A percentile compares a stretch with the other conserved stretches of the same genome.
Conservation (phyloP, 2,113 vertebrate genomes). For the Trichomycterus rosablanca region DNA sequence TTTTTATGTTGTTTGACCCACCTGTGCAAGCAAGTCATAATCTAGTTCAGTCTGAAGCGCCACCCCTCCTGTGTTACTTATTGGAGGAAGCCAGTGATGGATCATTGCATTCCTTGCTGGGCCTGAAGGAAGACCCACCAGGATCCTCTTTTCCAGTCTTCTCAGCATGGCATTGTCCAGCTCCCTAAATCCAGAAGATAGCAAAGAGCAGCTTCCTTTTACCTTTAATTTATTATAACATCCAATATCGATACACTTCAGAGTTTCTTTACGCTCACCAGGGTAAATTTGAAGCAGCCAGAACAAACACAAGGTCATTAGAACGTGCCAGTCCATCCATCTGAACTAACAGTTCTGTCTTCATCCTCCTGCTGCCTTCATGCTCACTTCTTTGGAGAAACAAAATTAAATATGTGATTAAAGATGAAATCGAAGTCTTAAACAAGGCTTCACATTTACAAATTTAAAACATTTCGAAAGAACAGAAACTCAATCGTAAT, state of each 20-base stretch:
- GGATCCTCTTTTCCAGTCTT: conserved; percentile 89
- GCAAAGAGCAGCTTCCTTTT: background rate
- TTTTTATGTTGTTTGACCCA: conserved; percentile 35
- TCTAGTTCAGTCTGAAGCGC: conserved; percentile 77
- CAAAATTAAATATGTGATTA: background rate
- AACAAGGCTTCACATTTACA: too few relatives aligned
- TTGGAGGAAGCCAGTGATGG: conserved; percentile 84
- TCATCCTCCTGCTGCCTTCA: conserved; percentile 91
- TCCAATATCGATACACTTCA: too few relatives aligned
- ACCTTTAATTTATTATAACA: background rate
- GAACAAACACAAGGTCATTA: conserved; percentile 92
- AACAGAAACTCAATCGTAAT: too few relatives aligned
- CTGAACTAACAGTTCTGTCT: conserved; percentile 93
- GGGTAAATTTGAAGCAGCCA: conserved; percentile 92
- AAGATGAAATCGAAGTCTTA: too few relatives aligned
- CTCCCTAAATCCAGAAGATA: conserved; percentile 70
- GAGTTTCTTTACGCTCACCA: conserved; percentile 67
- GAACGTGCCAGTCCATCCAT: conserved; percentile 93
- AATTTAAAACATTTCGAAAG: too few relatives aligned
- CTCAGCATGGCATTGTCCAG: conserved; percentile 89
- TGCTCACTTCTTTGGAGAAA: conserved; percentile 77
- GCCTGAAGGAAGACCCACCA: conserved; percentile 80
- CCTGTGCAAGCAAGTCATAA: conserved; percentile 76
- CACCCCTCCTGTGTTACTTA: conserved; percentile 69
- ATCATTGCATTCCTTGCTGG: conserved; percentile 84